Conservation (phyloP, 2,113 vertebrate species). For the Empidonax traillii region DNA sequence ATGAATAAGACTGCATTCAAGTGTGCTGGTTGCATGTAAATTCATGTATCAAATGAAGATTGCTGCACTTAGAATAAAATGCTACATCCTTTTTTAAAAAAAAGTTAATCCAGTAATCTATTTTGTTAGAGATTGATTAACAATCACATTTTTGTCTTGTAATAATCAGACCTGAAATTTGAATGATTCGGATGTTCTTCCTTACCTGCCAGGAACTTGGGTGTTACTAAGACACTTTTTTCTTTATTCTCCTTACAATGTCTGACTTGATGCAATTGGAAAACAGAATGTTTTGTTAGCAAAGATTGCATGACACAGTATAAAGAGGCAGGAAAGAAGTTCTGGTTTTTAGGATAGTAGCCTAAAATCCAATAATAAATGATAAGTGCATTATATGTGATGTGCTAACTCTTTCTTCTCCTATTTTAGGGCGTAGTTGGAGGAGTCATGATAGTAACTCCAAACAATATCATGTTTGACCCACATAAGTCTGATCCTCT, state of each 20-base stretch:
- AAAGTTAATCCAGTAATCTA: neutral
- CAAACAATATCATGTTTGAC: slow-evolving; percentile 99
- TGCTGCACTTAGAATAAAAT: neutral
- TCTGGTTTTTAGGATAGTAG: neutral
- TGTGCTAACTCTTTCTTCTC: neutral
- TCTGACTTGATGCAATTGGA: neutral
- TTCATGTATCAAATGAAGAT: neutral
- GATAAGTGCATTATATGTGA: neutral
- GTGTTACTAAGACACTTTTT: neutral
- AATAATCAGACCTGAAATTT: neutral
- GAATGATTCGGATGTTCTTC: neutral
- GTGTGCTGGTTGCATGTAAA: neutral
- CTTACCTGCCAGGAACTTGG: neutral
- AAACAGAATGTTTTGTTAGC: neutral
- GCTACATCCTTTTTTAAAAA: neutral
- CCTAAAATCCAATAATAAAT: neutral
- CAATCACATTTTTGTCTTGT: neutral
- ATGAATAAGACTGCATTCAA: neutral
- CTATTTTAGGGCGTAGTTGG: slow-evolving; percentile 90
- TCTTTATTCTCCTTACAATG: neutral
- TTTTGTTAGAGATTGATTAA: neutral
- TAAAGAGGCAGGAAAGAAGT: neutral
- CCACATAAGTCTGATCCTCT: slow-evolving; percentile 97
- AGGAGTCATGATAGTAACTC: slow-evolving; percentile 97
- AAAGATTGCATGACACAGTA: neutral